phyloP scores from a whole-genome alignment of 92 coral and sea anemone species.

The Actinostola sp. region DNA sequence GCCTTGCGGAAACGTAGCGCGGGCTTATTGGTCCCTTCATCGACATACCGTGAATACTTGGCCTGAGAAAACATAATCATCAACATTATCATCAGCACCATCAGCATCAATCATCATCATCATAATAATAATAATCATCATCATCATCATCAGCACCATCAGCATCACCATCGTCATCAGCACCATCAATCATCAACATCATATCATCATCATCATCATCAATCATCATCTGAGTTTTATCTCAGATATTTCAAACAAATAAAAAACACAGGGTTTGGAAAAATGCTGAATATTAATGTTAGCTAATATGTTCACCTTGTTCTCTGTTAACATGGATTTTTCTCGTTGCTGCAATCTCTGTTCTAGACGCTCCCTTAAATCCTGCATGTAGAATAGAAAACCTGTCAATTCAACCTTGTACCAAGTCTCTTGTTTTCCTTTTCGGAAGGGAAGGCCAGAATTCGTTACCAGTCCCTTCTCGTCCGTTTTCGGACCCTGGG shows the following conservation, averaged over 20 bases:
- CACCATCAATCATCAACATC: no score
- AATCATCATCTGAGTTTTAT: no score
- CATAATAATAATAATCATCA: no score
- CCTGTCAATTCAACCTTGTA: no score
- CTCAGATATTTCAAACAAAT: no score
- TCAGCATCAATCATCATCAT: no score
- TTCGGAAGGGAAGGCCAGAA: no score
- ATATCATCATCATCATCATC: no score
- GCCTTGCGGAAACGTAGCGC: constrained; percentile 84
- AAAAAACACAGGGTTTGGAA: neutral
- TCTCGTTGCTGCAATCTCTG: constrained; percentile 81
- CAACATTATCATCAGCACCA: no score
- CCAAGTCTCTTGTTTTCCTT: no score
- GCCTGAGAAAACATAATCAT: constrained; percentile 36
- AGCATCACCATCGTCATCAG: no score
- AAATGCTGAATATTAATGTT: neutral
- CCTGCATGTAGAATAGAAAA: constrained; percentile 58
- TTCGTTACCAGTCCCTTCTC: neutral
- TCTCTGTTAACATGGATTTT: constrained; percentile 58
- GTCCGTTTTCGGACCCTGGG: neutral
- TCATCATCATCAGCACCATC: no score
- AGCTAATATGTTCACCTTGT: constrained; percentile 63
- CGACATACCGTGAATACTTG: constrained; percentile 67
- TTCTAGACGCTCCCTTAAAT: constrained; percentile 79
- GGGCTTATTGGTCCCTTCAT: constrained; percentile 38